These are phyloP conservation scores for Drosophila infuscata DNA, from an alignment of 2,888 invertebrate species.

Conservation along the genomic window DNA sequence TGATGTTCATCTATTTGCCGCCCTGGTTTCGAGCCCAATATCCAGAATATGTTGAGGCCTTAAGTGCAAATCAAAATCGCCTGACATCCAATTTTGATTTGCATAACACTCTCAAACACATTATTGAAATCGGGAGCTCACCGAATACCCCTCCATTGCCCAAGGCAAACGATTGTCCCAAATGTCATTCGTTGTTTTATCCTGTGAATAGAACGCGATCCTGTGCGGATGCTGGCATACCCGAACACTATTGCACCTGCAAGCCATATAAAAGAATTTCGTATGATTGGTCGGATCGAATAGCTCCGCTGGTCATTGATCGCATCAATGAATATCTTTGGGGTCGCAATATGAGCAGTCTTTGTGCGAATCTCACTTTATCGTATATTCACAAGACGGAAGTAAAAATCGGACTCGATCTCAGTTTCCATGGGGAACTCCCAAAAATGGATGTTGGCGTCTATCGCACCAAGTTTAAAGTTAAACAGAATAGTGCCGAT, in stretches of 20 bases:
- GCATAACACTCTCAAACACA: slow-evolving; percentile 88
- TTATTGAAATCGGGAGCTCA: slow-evolving; percentile 85
- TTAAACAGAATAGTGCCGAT: slow-evolving; percentile 87
- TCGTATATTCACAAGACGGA: slow-evolving; percentile 57
- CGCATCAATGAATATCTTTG: slow-evolving; percentile 60
- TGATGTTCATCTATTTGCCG: slow-evolving; percentile 89
- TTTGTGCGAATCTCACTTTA: slow-evolving; percentile 50
- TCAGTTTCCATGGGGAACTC: slow-evolving; percentile 16
- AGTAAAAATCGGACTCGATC: slow-evolving; percentile 36
- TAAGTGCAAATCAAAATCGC: slow-evolving; percentile 87
- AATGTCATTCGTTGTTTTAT: slow-evolving; percentile 88
- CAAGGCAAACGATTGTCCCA: slow-evolving; percentile 86
- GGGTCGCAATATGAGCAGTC: slow-evolving; percentile 44
- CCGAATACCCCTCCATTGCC: slow-evolving; percentile 56
- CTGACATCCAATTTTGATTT: slow-evolving; percentile 90
- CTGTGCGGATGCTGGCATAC: slow-evolving; percentile 88
- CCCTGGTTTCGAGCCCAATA: slow-evolving; percentile 86
- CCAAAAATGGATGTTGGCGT: slow-evolving; percentile 19
- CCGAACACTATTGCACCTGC: slow-evolving; percentile 91
- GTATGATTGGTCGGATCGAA: slow-evolving; percentile 36
- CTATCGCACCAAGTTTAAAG: slow-evolving; percentile 86
- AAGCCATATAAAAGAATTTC: slow-evolving; percentile 62
- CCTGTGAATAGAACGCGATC: slow-evolving; percentile 87
- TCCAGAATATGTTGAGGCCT: slow-evolving; percentile 86
- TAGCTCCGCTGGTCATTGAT: slow-evolving; percentile 47